A percentile compares a stretch with the other conserved stretches of the same genome.
Evolutionary conservation across 2,888 invertebrate genomes (phyloP).

Genomic region (Cataglyphis livida): DNA sequence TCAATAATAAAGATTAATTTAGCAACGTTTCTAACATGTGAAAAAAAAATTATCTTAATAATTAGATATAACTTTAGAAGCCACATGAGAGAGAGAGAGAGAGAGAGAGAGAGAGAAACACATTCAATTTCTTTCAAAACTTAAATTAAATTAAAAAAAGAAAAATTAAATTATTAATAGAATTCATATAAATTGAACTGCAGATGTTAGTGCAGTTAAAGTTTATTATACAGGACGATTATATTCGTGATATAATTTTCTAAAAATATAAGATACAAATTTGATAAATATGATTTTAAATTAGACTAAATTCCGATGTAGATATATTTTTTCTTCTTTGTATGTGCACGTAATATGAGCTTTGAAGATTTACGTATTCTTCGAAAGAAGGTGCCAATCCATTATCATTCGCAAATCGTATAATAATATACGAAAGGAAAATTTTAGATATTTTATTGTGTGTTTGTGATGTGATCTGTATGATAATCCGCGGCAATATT

Average conservation of each 20-base stretch:
- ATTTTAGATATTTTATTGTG: background rate
- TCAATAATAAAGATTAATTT: background rate
- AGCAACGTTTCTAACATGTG: background rate
- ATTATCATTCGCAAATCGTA: background rate
- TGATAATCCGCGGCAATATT: background rate
- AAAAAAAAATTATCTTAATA: background rate
- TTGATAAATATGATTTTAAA: background rate
- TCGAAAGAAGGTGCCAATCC: background rate
- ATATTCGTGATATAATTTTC: background rate
- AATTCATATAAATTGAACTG: background rate
- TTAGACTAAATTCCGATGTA: background rate
- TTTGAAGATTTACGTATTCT: background rate
- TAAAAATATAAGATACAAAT: background rate
- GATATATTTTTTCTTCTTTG: background rate
- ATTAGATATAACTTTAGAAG: background rate
- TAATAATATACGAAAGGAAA: background rate
- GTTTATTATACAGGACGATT: background rate
- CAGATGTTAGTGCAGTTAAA: background rate
- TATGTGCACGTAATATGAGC: background rate
- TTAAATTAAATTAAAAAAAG: background rate
- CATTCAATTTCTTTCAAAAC: background rate
- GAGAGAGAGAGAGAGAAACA: background rate
- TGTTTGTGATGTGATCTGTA: background rate
- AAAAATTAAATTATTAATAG: background rate
- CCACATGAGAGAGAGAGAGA: background rate